phyloP scores from a whole-genome alignment of 1,140 invertebrate species.

The Sitophilus oryzae region DNA sequence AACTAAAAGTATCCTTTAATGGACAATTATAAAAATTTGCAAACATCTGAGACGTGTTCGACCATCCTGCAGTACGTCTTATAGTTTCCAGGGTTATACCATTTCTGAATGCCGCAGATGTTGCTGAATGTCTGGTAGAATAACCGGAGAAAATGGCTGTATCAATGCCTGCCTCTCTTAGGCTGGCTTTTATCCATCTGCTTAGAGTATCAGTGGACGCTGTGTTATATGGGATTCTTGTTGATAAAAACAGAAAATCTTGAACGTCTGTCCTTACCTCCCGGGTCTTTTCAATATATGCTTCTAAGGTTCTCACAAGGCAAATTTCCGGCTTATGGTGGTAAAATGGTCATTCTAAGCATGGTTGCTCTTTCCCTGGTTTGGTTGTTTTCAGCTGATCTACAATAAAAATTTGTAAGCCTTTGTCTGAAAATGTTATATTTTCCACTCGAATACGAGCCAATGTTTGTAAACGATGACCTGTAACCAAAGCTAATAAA shows the following conservation, averaged over 20 bases:
- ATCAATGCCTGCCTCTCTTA: conserved; percentile 19
- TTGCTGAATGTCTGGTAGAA: conserved; percentile 25
- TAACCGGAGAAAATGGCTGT: conserved; percentile 19
- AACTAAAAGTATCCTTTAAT: conserved; percentile 24
- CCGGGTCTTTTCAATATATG: background rate
- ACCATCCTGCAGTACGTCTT: conserved; percentile 27
- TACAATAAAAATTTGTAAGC: background rate
- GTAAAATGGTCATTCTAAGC: background rate
- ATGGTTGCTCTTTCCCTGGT: background rate
- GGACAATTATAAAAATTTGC: conserved; percentile 26
- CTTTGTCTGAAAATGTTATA: background rate
- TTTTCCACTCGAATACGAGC: background rate
- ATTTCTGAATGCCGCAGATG: conserved; percentile 22
- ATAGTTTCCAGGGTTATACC: conserved; percentile 25
- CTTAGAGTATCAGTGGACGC: conserved; percentile 16
- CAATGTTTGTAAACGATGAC: background rate
- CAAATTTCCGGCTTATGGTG: background rate
- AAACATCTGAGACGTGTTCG: conserved; percentile 18
- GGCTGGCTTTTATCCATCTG: conserved; percentile 21
- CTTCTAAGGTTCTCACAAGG: background rate
- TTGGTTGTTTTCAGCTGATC: background rate
- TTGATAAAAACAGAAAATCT: conserved; percentile 14
- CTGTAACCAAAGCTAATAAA: background rate
- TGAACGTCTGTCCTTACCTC: background rate
- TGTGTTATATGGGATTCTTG: conserved; percentile 10